Conservation (phyloP, 1,140 invertebrate genomes). For the Drosophila sp. region DNA sequence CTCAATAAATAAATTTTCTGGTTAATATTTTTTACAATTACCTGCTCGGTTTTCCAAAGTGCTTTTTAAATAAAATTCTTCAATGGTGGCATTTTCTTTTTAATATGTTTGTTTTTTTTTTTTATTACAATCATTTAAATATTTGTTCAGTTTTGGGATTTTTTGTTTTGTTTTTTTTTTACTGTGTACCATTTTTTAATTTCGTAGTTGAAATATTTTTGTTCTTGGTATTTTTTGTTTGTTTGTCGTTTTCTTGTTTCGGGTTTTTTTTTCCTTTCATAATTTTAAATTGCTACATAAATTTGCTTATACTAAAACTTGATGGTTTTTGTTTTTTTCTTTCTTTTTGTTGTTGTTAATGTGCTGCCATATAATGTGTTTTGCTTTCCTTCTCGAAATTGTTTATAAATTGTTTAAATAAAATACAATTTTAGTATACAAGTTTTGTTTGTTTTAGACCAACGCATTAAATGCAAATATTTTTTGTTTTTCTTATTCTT, state of each 20-base stretch:
- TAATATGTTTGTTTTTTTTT: conserved; percentile 64
- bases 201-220: conserved; percentile 68
- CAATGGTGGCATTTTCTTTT: conserved; percentile 30
- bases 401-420: conserved; percentile 70
- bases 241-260: not conserved
- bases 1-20: no score
- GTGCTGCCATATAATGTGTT: conserved; percentile 58
- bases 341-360: conserved; percentile 38
- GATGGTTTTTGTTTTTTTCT: conserved; percentile 25
- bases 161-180: conserved; percentile 42
- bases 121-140: conserved; percentile 82
- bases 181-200: conserved; percentile 72
- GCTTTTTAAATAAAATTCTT: not conserved
- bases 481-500: conserved; percentile 46
- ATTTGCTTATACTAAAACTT: conserved; percentile 68
- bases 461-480: conserved; percentile 79
- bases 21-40: no score
- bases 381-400: conserved; percentile 37
- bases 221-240: conserved; percentile 30
- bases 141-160: conserved; percentile 64
- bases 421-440: conserved; percentile 71
- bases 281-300: conserved; percentile 71
- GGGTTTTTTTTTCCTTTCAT: conserved; percentile 30
- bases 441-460: conserved; percentile 49
- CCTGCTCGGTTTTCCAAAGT: not conserved